These are phyloP conservation scores for Colletes collaris DNA, from an alignment of 2,888 invertebrate genomes.

Conservation along the genomic window DNA sequence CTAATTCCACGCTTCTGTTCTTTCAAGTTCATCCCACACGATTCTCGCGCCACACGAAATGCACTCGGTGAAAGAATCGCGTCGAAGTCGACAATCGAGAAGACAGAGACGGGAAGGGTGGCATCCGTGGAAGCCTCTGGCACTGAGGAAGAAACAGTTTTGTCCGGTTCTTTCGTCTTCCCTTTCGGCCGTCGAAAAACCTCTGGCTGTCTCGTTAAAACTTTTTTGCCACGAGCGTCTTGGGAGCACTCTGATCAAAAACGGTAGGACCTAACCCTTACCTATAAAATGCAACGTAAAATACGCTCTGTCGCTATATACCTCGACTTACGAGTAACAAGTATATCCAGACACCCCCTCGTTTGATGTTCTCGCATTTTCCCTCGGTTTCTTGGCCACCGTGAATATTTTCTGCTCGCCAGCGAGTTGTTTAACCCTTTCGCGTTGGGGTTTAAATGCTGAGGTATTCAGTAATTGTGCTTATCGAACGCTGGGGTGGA, in stretches of 20 bases:
- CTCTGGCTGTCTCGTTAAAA: constrained; percentile 78
- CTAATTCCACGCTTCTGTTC: too few relatives aligned
- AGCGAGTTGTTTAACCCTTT: too few relatives aligned
- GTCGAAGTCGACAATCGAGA: too few relatives aligned
- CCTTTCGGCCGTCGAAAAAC: constrained; percentile 61
- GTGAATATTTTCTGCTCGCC: neutral
- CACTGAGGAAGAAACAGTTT: constrained; percentile 55
- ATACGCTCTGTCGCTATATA: constrained; percentile 19
- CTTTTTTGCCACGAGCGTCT: constrained; percentile 70
- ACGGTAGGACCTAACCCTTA: constrained; percentile 52
- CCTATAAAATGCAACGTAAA: constrained; percentile 29
- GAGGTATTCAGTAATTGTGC: too few relatives aligned
- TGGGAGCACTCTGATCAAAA: constrained; percentile 58
- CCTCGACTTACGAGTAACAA: constrained; percentile 52
- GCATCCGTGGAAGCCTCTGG: constrained; percentile 45
- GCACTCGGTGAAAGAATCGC: too few relatives aligned
- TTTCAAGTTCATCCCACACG: too few relatives aligned
- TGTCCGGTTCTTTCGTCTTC: constrained; percentile 38
- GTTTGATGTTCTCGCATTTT: constrained; percentile 24
- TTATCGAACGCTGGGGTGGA: too few relatives aligned
- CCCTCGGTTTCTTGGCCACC: neutral
- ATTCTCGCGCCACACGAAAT: too few relatives aligned
- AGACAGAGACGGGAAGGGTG: constrained; percentile 7
- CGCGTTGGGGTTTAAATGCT: too few relatives aligned
- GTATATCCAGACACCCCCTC: constrained; percentile 29